Evolutionary conservation across 2,888 invertebrate species (phyloP), one percentile per base, ranked within the genome.

Genomic region (Lasioglossum figueresi): DNA sequence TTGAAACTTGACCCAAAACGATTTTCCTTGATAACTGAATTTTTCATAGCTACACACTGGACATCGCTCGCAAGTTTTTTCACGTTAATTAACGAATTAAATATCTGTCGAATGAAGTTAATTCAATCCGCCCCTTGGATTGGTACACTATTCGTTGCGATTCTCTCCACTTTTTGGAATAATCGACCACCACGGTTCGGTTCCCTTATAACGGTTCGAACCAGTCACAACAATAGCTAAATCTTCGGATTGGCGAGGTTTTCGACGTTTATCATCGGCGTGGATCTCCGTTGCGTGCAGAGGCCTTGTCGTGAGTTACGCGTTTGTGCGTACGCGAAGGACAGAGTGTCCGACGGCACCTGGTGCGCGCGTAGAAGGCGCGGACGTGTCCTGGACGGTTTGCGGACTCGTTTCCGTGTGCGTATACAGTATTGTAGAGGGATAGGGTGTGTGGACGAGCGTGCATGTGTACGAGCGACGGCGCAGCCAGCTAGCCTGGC

Each of bases 341-440:
- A 84, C 82, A 77, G 59, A 68, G 76, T 72, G 76, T 68, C 82
- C 82, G 59, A 59, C 48, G 66, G 79, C 82, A 85, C 83, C 83
- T 80, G 87, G 81, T 80, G 87, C 78, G 27, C 63, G 52, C 76
- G 72, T 76, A 45, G 86, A 89, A 88, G 86, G 88, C 89, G 90
- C 78, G 88, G 86, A 91, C 89, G 78, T 76, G 84, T 88, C 83
- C 85, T 85, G 85, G 84, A 83, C 34, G 80, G 76, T 81, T 78
- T 78, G 84, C 43, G 63, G 71, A 81, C 79, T 52, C n/a, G 66
- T 71, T 45, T 72, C 27, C 56, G 4, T 43, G 16, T 52, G 37
- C 6, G 72, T 45, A 12, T 40, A 10, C 4, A 3, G 16, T 16
- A 63, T n/a, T n/a, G n/a, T 34, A 3, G 31, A 5, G 16, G 12